These are phyloP conservation scores for Smittia sp. DNA, from an alignment of 2,888 invertebrate species.

Conservation along the genomic window DNA sequence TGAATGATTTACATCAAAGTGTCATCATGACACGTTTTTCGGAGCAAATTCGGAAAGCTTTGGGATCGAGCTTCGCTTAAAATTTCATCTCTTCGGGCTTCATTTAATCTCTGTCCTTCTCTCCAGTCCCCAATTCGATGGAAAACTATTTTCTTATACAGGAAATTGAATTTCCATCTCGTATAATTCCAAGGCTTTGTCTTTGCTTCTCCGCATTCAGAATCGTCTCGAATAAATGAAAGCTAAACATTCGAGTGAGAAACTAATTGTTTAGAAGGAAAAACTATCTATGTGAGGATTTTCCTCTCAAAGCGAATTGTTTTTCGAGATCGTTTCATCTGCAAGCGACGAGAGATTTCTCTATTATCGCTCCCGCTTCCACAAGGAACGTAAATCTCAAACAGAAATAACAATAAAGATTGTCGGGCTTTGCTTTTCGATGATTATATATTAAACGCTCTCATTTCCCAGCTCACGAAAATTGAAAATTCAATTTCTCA, in stretches of 20 bases:
- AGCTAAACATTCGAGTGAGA: not conserved
- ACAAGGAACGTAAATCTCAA: not conserved
- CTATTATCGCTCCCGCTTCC: not conserved
- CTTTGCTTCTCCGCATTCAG: not conserved
- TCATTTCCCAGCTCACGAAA: not conserved
- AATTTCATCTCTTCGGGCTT: not conserved
- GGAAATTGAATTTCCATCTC: not conserved
- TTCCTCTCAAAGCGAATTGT: not conserved
- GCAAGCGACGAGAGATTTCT: not conserved
- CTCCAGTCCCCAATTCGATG: too few species aligned
- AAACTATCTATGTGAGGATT: not conserved
- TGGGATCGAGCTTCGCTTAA: not conserved
- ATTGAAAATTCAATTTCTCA: conserved; percentile 8
- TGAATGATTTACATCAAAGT: not conserved
- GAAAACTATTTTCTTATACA: not conserved
- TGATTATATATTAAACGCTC: not conserved
- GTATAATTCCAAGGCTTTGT: too few species aligned
- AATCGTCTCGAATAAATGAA: not conserved
- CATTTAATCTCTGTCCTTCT: too few species aligned
- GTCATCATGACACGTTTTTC: not conserved
- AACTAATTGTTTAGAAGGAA: conserved; percentile 3
- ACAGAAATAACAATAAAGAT: not conserved
- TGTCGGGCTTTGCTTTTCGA: not conserved
- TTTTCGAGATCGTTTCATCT: not conserved
- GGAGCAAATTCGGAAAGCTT: not conserved